phyloP scores from a whole-genome alignment of 2,888 invertebrate species.

The Drosophila mimetica region DNA sequence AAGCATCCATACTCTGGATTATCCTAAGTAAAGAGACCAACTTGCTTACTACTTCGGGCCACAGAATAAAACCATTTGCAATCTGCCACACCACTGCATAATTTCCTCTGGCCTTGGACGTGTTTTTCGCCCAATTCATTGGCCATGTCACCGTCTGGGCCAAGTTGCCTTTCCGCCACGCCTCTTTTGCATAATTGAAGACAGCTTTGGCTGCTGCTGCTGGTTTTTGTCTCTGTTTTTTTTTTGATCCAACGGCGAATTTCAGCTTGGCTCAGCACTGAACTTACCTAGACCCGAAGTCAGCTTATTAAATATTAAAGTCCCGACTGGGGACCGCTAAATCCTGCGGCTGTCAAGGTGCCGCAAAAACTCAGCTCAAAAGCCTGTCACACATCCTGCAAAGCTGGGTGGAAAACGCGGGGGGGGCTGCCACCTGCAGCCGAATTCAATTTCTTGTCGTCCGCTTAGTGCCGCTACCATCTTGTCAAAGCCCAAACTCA shows the following conservation, averaged over 20 bases:
- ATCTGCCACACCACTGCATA: constrained; percentile 28
- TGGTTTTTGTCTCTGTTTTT: neutral
- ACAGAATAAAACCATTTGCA: constrained; percentile 14
- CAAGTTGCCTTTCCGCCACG: constrained; percentile 38
- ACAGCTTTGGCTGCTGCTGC: constrained; percentile 8
- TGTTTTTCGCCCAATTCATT: constrained; percentile 41
- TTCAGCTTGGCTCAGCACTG: constrained; percentile 28
- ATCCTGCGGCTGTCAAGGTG: constrained; percentile 71
- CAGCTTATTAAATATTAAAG: constrained; percentile 71
- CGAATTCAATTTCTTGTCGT: constrained; percentile 67
- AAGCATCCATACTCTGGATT: no score
- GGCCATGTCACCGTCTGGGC: constrained; percentile 53
- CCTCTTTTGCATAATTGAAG: constrained; percentile 52
- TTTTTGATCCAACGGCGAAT: constrained; percentile 25
- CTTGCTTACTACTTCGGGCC: constrained; percentile 6
- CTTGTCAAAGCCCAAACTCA: constrained; percentile 44
- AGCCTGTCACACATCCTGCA: constrained; percentile 70
- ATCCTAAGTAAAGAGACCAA: constrained; percentile 18
- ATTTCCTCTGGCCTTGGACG: constrained; percentile 33
- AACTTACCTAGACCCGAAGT: constrained; percentile 46
- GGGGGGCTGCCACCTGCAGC: constrained; percentile 60
- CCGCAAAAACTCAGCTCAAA: constrained; percentile 51
- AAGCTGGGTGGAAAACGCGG: constrained; percentile 7
- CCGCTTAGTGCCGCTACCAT: constrained; percentile 43
- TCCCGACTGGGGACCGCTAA: constrained; percentile 54